Evolutionary conservation across 1,140 invertebrate species (phyloP).

Genomic region (Anastrepha ludens): DNA sequence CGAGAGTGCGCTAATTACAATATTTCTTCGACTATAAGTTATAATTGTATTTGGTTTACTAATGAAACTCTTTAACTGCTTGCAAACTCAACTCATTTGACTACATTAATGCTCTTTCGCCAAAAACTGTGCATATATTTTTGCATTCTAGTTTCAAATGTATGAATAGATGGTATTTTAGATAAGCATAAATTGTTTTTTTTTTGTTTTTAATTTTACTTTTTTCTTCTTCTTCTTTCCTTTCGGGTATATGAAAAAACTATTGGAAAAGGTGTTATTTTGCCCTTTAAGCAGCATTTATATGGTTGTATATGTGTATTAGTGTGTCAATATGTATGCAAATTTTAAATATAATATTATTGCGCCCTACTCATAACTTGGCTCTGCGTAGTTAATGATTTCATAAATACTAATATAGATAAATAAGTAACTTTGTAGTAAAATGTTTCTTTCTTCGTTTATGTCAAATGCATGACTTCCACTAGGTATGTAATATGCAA

Average conservation of each 20-base stretch:
- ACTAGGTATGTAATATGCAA: constrained; percentile 28
- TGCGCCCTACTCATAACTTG: neutral
- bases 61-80: constrained; percentile 40
- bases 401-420: constrained; percentile 6
- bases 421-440: constrained; percentile 47
- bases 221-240: neutral
- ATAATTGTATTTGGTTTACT: constrained; percentile 45
- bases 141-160: neutral
- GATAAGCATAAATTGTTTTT: neutral
- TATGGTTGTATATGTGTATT: constrained; percentile 28
- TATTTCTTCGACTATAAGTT: constrained; percentile 18
- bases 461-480: neutral
- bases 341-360: constrained; percentile 16
- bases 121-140: neutral
- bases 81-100: neutral
- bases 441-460: neutral
- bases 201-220: neutral
- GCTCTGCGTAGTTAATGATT: neutral
- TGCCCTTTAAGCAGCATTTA: neutral
- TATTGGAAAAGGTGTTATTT: constrained; percentile 10
- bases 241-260: constrained; percentile 46
- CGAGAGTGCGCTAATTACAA: constrained; percentile 24
- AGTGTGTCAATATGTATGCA: constrained; percentile 17
- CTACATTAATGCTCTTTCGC: neutral
- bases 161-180: neutral